Percentiles rank a stretch among this genome's conserved stretches.
Conservation (phyloP, 2,797 vertebrate species). For the Hoplostethus mediterraneus region DNA sequence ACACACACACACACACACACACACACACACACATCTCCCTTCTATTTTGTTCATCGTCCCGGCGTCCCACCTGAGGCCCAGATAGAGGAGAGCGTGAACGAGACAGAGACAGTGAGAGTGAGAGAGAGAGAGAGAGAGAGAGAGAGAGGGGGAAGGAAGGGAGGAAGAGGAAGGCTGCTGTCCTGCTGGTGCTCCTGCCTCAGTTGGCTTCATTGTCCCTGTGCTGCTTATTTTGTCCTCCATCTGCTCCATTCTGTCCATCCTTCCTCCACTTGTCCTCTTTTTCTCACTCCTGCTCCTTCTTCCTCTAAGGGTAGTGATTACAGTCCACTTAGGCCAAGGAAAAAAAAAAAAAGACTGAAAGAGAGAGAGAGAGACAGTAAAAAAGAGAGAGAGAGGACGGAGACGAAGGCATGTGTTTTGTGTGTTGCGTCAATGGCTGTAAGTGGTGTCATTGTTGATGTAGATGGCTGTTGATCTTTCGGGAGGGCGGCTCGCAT, state of each 20-base stretch:
- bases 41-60: conserved; percentile 10
- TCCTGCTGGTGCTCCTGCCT: background rate
- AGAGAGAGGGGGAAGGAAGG: background rate
- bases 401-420: background rate
- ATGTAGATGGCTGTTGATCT: conserved; percentile 5
- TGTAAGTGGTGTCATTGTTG: conserved; percentile 1
- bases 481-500: conserved; percentile 1
- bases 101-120: background rate
- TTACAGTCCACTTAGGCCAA: conserved; percentile 13
- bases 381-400: background rate
- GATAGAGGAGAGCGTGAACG: background rate
- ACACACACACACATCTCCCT: background rate
- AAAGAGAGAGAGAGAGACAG: background rate
- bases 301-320: conserved; percentile 12
- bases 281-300: background rate
- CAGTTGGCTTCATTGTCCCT: background rate
- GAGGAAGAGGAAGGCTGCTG: background rate
- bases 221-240: conserved; percentile 5
- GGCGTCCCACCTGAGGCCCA: conserved; percentile 5
- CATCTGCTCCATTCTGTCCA: background rate
- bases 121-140: background rate
- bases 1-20: background rate
- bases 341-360: background rate
- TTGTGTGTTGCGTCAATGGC: background rate
- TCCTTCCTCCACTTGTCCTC: background rate